Conservation (phyloP, 2,888 invertebrate species). For the Caenorhabditis sp. region DNA sequence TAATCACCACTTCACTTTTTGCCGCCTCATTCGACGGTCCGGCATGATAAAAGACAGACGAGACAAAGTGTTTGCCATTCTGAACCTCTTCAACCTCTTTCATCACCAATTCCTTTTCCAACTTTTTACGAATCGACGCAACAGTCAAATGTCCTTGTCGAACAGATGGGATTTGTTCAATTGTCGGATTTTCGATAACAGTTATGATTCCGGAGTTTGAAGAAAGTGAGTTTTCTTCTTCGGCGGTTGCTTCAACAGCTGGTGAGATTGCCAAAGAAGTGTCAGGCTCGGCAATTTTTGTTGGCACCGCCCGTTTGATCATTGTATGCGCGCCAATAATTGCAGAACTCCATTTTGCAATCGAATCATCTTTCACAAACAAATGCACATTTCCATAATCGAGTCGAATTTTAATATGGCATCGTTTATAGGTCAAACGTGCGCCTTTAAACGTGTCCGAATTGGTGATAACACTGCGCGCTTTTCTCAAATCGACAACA, state of each 20-base stretch:
- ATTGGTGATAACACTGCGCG: constrained; percentile 17
- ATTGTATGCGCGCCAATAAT: constrained; percentile 19
- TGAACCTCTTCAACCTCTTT: neutral
- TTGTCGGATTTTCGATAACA: constrained; percentile 22
- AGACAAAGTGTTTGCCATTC: neutral
- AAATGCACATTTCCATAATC: constrained; percentile 30
- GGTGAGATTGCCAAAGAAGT: neutral
- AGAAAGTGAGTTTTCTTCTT: constrained; percentile 10
- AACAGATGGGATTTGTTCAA: constrained; percentile 14
- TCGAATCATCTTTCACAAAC: constrained; percentile 22
- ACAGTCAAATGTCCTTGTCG: constrained; percentile 24
- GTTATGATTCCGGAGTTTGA: constrained; percentile 30
- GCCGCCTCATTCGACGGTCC: neutral
- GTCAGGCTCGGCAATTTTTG: neutral
- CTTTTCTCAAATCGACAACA: constrained; percentile 23
- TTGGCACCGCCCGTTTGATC: neutral
- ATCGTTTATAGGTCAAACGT: constrained; percentile 20
- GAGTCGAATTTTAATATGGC: constrained; percentile 31
- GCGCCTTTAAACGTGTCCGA: constrained; percentile 29
- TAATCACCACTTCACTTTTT: neutral
- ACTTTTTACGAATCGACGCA: constrained; percentile 8
- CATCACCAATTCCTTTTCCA: constrained; percentile 15
- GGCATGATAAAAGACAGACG: neutral
- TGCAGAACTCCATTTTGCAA: constrained; percentile 25
- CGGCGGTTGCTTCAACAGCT: neutral